A percentile compares a stretch with the other conserved stretches of the same genome.
Evolutionary conservation across 2,888 invertebrate genomes (phyloP).

Genomic region (Halictus ligatus): DNA sequence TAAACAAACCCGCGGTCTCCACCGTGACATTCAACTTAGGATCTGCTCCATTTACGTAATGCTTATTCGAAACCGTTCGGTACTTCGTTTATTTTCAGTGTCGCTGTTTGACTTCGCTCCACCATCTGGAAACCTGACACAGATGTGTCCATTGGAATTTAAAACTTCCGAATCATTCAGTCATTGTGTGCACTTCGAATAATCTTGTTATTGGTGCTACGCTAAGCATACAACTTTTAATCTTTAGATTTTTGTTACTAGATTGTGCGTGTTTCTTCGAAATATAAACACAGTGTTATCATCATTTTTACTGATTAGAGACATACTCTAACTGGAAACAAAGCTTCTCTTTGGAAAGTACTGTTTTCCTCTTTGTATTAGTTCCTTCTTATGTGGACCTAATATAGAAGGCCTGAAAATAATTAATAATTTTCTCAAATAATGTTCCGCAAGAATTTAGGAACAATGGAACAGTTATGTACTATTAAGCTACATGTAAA

Average conservation of each 20-base stretch:
- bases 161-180: background rate
- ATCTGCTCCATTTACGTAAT: slow-evolving; percentile 27
- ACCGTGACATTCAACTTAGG: slow-evolving; percentile 10
- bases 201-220: background rate
- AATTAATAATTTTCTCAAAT: too few relatives aligned
- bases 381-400: too few relatives aligned
- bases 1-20: slow-evolving; percentile 29
- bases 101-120: slow-evolving; percentile 3
- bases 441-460: too few relatives aligned
- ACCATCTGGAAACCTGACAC: background rate
- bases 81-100: background rate
- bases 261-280: too few relatives aligned
- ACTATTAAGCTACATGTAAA: too few relatives aligned
- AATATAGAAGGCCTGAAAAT: too few relatives aligned
- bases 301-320: background rate
- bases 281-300: background rate
- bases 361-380: too few relatives aligned
- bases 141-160: slow-evolving; percentile 6
- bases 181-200: background rate
- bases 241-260: background rate
- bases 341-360: too few relatives aligned
- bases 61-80: background rate
- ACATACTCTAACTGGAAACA: too few relatives aligned
- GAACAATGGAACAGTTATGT: too few relatives aligned
- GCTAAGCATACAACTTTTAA: background rate